phyloP scores from a whole-genome alignment of 2,888 invertebrate species.

The Drosophila rellima region DNA sequence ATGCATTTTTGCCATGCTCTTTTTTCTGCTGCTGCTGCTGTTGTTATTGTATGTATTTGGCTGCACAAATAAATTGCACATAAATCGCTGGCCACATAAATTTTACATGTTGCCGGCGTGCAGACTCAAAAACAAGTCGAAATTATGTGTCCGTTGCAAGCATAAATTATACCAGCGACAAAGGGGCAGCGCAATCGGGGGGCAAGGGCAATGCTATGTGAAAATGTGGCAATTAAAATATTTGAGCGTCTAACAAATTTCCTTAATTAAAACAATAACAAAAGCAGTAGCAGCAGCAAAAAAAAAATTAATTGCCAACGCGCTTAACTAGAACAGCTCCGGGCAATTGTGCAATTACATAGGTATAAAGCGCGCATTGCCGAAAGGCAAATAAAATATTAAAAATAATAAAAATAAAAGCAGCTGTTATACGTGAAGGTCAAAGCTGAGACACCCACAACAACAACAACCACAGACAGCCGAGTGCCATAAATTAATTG shows the following conservation, averaged over 20 bases:
- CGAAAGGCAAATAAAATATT: slow-evolving; percentile 24
- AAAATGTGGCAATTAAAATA: slow-evolving; percentile 73
- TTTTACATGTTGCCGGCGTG: slow-evolving; percentile 76
- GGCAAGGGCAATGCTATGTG: slow-evolving; percentile 19
- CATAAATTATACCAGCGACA: slow-evolving; percentile 65
- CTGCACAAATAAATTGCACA: slow-evolving; percentile 81
- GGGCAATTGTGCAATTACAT: slow-evolving; percentile 38
- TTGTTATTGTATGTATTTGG: slow-evolving; percentile 50
- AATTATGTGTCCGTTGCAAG: slow-evolving; percentile 71
- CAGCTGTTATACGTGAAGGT: slow-evolving; percentile 28
- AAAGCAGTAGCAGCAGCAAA: background rate
- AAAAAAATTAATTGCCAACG: slow-evolving; percentile 34
- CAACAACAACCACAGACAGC: slow-evolving; percentile 19
- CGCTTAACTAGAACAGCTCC: slow-evolving; percentile 28
- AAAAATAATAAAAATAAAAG: slow-evolving; percentile 9
- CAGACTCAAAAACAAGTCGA: slow-evolving; percentile 74
- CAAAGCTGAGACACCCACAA: slow-evolving; percentile 31
- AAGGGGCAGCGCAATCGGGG: background rate
- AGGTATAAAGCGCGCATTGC: slow-evolving; percentile 17
- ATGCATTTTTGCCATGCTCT: slow-evolving; percentile 50
- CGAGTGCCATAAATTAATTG: slow-evolving; percentile 51
- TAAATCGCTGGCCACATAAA: slow-evolving; percentile 80
- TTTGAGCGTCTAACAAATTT: slow-evolving; percentile 66
- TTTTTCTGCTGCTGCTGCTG: slow-evolving; percentile 14
- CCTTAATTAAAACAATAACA: slow-evolving; percentile 59